A percentile compares a stretch with the other conserved stretches of the same genome.
These are phyloP conservation scores for Formica aserva DNA, from an alignment of 2,888 invertebrate genomes.

Conservation along the genomic window DNA sequence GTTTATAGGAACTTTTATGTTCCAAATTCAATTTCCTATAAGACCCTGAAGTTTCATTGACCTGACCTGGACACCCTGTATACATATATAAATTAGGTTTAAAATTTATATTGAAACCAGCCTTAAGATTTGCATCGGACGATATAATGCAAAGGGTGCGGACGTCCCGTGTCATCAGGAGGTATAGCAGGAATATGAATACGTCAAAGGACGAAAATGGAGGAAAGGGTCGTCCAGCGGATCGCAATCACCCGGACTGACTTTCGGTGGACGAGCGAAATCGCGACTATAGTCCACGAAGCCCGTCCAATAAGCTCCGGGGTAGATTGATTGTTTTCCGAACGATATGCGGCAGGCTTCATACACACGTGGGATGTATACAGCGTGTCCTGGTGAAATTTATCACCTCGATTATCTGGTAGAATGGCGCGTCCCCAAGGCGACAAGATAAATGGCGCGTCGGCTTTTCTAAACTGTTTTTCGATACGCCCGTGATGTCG, in stretches of 20 bases:
- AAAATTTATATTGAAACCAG: constrained; percentile 1
- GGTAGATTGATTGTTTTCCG: constrained; percentile 54
- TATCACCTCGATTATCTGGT: constrained; percentile 56
- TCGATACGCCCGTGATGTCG: constrained; percentile 46
- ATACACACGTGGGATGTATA: constrained; percentile 54
- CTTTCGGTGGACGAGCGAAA: constrained; percentile 41
- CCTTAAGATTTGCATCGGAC: neutral
- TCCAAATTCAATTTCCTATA: too few species aligned
- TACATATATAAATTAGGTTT: neutral
- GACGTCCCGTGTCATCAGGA: too few species aligned
- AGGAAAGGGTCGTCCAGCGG: neutral
- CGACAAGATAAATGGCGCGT: constrained; percentile 48
- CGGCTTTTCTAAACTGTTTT: constrained; percentile 54
- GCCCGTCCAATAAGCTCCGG: constrained; percentile 41
- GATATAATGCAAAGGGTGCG: neutral
- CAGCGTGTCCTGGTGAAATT: constrained; percentile 51
- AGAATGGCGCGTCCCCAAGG: constrained; percentile 53
- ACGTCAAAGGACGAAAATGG: constrained; percentile 17
- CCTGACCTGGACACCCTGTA: too few species aligned
- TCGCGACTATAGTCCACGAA: constrained; percentile 37
- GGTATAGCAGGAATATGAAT: neutral
- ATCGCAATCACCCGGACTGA: constrained; percentile 24
- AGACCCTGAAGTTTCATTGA: too few species aligned
- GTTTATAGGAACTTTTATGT: too few species aligned
- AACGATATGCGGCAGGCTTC: constrained; percentile 55